Evolutionary conservation across 2,113 vertebrate species (phyloP), one percentile per base, ranked within the genome.

Genomic region (Manacus vitellinus): DNA sequence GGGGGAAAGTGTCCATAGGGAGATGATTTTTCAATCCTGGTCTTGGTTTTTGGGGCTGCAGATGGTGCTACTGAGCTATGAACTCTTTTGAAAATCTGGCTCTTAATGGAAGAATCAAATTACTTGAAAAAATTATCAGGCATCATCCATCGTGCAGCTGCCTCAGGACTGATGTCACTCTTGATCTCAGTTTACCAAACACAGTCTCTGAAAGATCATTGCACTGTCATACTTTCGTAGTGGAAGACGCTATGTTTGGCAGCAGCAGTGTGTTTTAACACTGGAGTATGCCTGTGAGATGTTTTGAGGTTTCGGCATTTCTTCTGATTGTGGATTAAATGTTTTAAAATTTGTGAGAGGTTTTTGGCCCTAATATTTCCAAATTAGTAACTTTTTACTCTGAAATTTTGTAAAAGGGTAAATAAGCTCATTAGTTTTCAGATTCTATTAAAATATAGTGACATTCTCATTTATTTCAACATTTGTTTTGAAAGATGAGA

Each of bases 31-130:
- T 59, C 37, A 63, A 63, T 13, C 68, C 27, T 55, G 72, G 24
- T 16, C 79, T 91, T 80, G 59, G 30, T 19, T 91, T 84, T 46
- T 35, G 39, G 47, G 67, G 68, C 94, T 91, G 76, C 76, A 97
- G 95, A 71, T 95, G 96, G 91, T 92, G 96, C 93, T 96, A 71
- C 95, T 59, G 95, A 97, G 91, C 94, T 67, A 68, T 10, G 52
- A 94, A 92, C 43, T 28, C 58, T 18, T 63, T 28, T 16, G 28
- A 85, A 93, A 88, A 82, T 46, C 11, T 31, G 54, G 8, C 25
- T 88, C 9, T 37, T 55, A 55, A 59, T 43, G 56, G 55, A 91
- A 92, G 79, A 91, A 63, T 78, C 27, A 74, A 89, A 71, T 84
- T 47, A 55, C 83, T 90, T 88, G n/a, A 77, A 92, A 88, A 94